Percentiles rank a stretch among this genome's conserved stretches.
phyloP scores from a whole-genome alignment of 2,888 invertebrate genomes.

The Melanostoma mellinum region DNA sequence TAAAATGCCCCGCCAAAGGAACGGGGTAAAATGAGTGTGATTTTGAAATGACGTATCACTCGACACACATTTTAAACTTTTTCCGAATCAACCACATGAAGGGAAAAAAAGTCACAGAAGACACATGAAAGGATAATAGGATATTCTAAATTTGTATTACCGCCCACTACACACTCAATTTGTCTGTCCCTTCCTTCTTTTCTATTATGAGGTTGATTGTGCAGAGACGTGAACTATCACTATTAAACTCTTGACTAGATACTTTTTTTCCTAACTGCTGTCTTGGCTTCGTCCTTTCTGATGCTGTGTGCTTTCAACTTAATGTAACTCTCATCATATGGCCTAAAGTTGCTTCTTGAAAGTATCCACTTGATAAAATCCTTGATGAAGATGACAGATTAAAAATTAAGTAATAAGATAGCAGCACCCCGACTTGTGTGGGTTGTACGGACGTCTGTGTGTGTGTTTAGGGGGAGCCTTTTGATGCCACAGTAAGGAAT shows the following conservation, averaged over 20 bases:
- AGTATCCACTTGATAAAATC: conserved; percentile 54
- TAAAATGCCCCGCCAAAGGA: conserved; percentile 8
- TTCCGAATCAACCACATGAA: conserved; percentile 6
- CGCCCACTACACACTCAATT: conserved; percentile 22
- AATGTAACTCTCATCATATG: conserved; percentile 63
- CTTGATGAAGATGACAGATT: conserved; percentile 67
- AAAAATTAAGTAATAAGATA: conserved; percentile 17
- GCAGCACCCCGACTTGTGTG: neutral
- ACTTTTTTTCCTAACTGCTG: conserved; percentile 5
- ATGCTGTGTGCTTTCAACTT: conserved; percentile 43
- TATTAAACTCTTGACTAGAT: conserved; percentile 36
- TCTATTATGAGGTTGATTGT: conserved; percentile 39
- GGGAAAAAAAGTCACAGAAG: conserved; percentile 24
- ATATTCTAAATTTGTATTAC: conserved; percentile 46
- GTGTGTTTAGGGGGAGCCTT: conserved; percentile 47
- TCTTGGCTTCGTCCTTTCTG: conserved; percentile 46
- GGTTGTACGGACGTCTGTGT: neutral
- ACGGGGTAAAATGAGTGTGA: conserved; percentile 26
- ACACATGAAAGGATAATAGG: conserved; percentile 37
- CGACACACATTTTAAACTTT: conserved; percentile 65
- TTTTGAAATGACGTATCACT: conserved; percentile 66
- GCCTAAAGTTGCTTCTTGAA: conserved; percentile 64
- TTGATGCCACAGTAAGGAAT: conserved; percentile 59
- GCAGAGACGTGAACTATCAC: conserved; percentile 44
- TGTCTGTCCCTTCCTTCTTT: conserved; percentile 37